Conservation (phyloP, 2,888 invertebrate species). For the Philhelius pedissequus region DNA sequence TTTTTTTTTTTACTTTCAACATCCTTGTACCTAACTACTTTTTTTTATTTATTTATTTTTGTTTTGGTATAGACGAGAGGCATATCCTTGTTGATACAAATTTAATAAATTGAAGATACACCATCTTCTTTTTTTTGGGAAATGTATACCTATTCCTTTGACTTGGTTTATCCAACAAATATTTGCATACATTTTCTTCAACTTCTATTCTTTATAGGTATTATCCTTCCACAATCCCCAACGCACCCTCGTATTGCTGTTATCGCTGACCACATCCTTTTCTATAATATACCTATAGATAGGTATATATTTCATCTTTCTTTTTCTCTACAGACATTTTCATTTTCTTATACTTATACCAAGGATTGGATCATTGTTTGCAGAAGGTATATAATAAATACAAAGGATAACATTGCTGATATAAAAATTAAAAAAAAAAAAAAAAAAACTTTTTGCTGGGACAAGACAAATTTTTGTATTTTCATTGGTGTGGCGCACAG, state of each 20-base stretch:
- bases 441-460: conserved; percentile 36
- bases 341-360: conserved; percentile 55
- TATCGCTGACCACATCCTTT: conserved; percentile 58
- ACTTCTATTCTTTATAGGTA: conserved; percentile 11
- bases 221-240: not conserved
- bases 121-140: not conserved
- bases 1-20: conserved; percentile 1
- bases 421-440: not conserved
- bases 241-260: not conserved
- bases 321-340: conserved; percentile 40
- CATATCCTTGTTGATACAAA: conserved; percentile 59
- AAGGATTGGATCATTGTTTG: conserved; percentile 66
- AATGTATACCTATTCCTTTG: not conserved
- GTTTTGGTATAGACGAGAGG: not conserved
- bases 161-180: conserved; percentile 48
- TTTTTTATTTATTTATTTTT: not conserved
- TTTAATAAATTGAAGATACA: conserved; percentile 63
- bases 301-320: conserved; percentile 41
- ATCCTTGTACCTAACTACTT: not conserved
- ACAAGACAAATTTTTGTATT: conserved; percentile 46
- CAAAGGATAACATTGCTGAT: conserved; percentile 6
- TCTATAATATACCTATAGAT: too few species aligned
- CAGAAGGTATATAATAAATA: conserved; percentile 36
- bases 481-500: conserved; percentile 12
- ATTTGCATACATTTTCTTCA: conserved; percentile 56